Evolutionary conservation across 2,113 vertebrate genomes (phyloP), one percentile per base, ranked within the genome.

Genomic region (Phoxinus phoxinus): DNA sequence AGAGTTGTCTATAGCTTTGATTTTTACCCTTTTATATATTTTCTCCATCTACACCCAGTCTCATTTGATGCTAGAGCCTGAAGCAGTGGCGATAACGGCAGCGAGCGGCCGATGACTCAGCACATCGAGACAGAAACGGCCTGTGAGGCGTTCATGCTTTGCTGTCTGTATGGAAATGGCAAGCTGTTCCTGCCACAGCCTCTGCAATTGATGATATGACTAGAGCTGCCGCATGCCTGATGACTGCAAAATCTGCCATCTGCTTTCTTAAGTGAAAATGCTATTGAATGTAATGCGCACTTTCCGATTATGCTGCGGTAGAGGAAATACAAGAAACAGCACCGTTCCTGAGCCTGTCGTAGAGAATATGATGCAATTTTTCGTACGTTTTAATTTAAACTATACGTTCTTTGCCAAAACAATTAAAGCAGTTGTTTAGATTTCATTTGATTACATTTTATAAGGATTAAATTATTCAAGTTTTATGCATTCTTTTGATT

Each of bases 141-240:
- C 85, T 81, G 13, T 48, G 78, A 41, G 85, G 35, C 48, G 46
- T 80, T 80, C 25, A 58, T 80, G 84, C 84, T 79, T 73, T 78
- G 19, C 78, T 65, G 67, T 81, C 77, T 86, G 85, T 73, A 81
- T 86, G 77, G 69, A 81, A 74, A 86, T 81, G 85, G 67, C 53
- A 86, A 81, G 84, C 85, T 86, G 85, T 81, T 86, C 65, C 37
- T 48, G 53, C 85, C 56, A 73, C 71, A 86, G 67, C 77, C 85
- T 86, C 78, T 59, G 30, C 44, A 61, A 73, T 73, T 81, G 85
- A 71, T 86, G 85, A 80, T 86, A 74, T 86, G 85, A 71, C 65
- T 81, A 23, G 67, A 81, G 32, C 67, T 27, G 67, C 85, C 5
- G 78, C 78, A 81, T 81, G 56, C 77, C 77, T 61, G 69, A 86